A percentile compares a stretch with the other conserved stretches of the same genome.
These are phyloP conservation scores for Siderastrea radians DNA, from an alignment of 92 coral and sea anemone genomes.

Conservation along the genomic window DNA sequence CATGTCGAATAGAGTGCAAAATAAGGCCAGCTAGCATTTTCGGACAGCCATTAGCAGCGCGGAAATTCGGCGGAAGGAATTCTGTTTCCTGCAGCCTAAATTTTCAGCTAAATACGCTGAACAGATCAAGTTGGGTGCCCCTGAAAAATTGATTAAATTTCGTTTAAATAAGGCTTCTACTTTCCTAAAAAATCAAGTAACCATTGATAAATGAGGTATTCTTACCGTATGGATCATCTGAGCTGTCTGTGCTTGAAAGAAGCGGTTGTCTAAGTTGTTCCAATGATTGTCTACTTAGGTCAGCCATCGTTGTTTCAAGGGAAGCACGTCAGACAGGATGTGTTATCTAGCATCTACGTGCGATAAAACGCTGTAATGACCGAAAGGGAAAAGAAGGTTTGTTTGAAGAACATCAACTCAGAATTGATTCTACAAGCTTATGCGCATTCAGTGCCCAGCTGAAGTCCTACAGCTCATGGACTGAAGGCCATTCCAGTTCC, in stretches of 20 bases:
- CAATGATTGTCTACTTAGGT: not conserved
- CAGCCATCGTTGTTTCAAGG: conserved; percentile 9
- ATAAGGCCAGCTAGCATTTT: too few species aligned
- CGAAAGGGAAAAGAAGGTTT: not conserved
- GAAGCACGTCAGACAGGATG: not conserved
- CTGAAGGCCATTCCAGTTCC: not conserved
- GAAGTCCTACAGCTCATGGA: too few species aligned
- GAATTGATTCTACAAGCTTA: not conserved
- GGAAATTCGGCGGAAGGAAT: too few species aligned
- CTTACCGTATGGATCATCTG: conserved; percentile 11
- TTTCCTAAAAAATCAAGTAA: not conserved
- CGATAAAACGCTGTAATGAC: not conserved
- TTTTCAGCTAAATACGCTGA: too few species aligned
- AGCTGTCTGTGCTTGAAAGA: not conserved
- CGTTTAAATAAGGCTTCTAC: not conserved
- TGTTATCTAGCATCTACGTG: not conserved
- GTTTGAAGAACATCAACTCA: not conserved
- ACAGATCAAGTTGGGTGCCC: too few species aligned
- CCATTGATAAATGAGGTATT: not conserved
- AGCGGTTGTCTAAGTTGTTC: conserved; percentile 27
- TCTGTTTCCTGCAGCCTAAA: too few species aligned
- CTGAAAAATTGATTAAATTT: too few species aligned
- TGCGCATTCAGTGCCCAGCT: not conserved
- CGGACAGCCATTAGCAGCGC: too few species aligned
- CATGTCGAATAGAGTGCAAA: too few species aligned